Percentiles rank a stretch among this genome's conserved stretches.
Evolutionary conservation across 1,140 invertebrate species (phyloP).

Genomic region (Gryllus bimaculatus): DNA sequence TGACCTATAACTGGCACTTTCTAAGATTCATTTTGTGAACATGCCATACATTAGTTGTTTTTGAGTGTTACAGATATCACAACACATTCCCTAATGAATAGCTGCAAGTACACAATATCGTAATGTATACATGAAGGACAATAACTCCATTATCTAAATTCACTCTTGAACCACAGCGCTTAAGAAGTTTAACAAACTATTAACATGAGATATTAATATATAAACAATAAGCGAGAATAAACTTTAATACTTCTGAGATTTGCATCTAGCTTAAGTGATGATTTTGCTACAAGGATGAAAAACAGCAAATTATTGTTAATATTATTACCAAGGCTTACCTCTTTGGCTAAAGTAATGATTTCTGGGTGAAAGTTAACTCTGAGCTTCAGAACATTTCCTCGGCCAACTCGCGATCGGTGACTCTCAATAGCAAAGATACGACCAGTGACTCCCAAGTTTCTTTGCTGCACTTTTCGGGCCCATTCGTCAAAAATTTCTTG

Average conservation of each 20-base stretch:
- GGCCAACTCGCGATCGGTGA: constrained; percentile 63
- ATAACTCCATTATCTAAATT: no score
- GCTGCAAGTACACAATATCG: no score
- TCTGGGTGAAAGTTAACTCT: constrained; percentile 97
- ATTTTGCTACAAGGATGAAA: background rate
- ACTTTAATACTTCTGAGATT: background rate
- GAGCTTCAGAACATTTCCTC: constrained; percentile 81
- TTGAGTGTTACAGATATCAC: no score
- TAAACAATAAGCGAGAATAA: background rate
- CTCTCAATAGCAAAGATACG: constrained; percentile 91
- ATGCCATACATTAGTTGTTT: no score
- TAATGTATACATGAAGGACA: no score
- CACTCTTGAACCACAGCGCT: background rate
- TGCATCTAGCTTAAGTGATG: no score
- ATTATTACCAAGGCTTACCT: constrained; percentile 42
- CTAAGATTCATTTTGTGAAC: no score
- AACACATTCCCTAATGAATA: no score
- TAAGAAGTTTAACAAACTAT: background rate
- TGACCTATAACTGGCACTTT: no score
- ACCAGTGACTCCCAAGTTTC: constrained; percentile 86
- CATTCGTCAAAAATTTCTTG: constrained; percentile 97
- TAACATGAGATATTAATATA: no score
- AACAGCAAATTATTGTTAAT: background rate
- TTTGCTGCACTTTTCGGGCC: constrained; percentile 88
- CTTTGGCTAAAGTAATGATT: constrained; percentile 96